Base-by-base conservation (phyloP, 2,113 vertebrate species). In the Falcunculus frontatus region DNA sequence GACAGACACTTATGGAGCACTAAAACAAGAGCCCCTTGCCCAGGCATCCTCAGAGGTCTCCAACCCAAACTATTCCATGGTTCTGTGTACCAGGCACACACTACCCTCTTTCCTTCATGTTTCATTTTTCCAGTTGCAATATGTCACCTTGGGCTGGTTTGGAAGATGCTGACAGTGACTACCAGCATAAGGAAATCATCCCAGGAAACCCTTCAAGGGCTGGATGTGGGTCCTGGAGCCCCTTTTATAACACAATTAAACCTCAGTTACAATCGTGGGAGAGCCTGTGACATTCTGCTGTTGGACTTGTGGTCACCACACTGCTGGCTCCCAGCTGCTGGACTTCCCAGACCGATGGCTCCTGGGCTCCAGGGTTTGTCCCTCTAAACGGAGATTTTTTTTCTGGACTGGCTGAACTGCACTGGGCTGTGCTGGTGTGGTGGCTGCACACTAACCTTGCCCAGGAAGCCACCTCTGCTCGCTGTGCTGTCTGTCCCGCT, bases 371-470 rank as follows among this genome's bases (percentile, higher is more conserved):
- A 1, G 8, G 25, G 16, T 63, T 65, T 35, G 13, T 21, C 14
- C 33, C 13, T 15, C 13, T 1, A 1, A 18, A 8, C 2, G 1
- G 23, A 47, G 23, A 14, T 3, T 8, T 41, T 37, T 37, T 20
- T 41, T 25, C 25, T 0, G 8, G 62, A 2, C 1, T 2, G 4
- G 29, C 57, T 49, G 44, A 63, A 1, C 17, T 2, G 17, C 35
- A 0, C 56, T 5, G 46, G 67, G 3, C 65, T 22, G 50, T 23
- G 29, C 35, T 3, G 2, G 16, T 1, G 0, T 1, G 3, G n/a
- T 8, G 41, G 16, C 49, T 44, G 33, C 42, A 3, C 4, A 3
- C 41, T 26, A 4, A 30, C 3, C 21, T 7, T 20, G 2, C 10
- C 46, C 27, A 3, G 67, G 35, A 7, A 59, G 33, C 30, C 5